Percentiles rank a stretch among this genome's conserved stretches.
These are phyloP conservation scores for Gambusia yucatana DNA, from an alignment of 2,797 vertebrate genomes.

Conservation along the genomic window DNA sequence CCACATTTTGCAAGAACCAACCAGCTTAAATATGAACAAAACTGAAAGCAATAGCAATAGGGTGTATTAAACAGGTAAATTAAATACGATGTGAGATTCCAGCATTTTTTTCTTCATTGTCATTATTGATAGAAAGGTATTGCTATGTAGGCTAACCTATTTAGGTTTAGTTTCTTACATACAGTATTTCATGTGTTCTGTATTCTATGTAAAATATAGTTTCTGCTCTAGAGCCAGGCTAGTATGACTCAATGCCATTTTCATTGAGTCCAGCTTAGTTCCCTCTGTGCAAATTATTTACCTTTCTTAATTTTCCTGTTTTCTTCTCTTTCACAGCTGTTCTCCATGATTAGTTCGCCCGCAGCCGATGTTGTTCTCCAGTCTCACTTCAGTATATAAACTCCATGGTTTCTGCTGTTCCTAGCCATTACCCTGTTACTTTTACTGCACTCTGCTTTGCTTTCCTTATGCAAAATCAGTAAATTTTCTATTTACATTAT, in stretches of 20 bases:
- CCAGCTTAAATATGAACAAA: background rate
- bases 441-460: background rate
- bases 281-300: background rate
- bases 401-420: background rate
- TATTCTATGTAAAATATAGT: background rate
- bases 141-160: background rate
- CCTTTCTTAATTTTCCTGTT: background rate
- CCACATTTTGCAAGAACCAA: background rate
- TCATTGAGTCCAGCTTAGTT: background rate
- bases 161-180: background rate
- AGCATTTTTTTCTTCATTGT: background rate
- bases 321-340: background rate
- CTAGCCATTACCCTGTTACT: background rate
- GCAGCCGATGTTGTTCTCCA: background rate
- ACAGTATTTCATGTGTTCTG: background rate
- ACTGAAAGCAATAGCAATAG: background rate
- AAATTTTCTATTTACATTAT: background rate
- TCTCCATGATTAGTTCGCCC: background rate
- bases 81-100: background rate
- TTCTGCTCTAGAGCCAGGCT: background rate
- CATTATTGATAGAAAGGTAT: background rate
- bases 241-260: background rate
- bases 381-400: background rate
- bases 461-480: background rate
- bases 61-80: background rate